phyloP scores from a whole-genome alignment of 2,888 invertebrate species.

The Drosophila conformis region DNA sequence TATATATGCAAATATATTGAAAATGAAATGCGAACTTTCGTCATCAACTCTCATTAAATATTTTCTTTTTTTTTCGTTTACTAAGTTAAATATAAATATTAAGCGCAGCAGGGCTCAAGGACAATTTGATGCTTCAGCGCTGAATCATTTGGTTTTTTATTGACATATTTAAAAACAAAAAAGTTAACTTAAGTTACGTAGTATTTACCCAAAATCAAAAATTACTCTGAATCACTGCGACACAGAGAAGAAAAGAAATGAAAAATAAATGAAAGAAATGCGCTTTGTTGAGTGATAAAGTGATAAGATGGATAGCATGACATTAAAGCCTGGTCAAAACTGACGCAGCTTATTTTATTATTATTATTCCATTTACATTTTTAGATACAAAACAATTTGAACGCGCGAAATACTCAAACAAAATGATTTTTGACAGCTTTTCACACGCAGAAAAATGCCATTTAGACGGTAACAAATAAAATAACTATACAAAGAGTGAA shows the following conservation, averaged over 20 bases:
- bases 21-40: background rate
- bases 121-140: conserved; percentile 9
- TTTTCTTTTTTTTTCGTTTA: background rate
- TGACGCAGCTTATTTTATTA: conserved; percentile 18
- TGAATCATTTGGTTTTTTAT: conserved; percentile 30
- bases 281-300: conserved; percentile 7
- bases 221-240: conserved; percentile 5
- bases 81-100: background rate
- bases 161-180: background rate
- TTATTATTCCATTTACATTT: background rate
- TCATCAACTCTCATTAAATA: background rate
- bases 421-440: conserved; percentile 70
- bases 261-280: conserved; percentile 1
- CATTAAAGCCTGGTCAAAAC: conserved; percentile 31
- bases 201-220: background rate
- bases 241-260: background rate
- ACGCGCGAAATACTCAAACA: conserved; percentile 36
- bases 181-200: background rate
- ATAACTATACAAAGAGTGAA: conserved; percentile 22
- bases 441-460: conserved; percentile 69
- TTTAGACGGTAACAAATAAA: conserved; percentile 51
- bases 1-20: background rate
- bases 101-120: conserved; percentile 22
- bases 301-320: conserved; percentile 26
- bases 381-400: conserved; percentile 40